Evolutionary conservation across 1,140 invertebrate species (phyloP), one percentile per base, ranked within the genome.

Genomic region (Drosophila setifemur): DNA sequence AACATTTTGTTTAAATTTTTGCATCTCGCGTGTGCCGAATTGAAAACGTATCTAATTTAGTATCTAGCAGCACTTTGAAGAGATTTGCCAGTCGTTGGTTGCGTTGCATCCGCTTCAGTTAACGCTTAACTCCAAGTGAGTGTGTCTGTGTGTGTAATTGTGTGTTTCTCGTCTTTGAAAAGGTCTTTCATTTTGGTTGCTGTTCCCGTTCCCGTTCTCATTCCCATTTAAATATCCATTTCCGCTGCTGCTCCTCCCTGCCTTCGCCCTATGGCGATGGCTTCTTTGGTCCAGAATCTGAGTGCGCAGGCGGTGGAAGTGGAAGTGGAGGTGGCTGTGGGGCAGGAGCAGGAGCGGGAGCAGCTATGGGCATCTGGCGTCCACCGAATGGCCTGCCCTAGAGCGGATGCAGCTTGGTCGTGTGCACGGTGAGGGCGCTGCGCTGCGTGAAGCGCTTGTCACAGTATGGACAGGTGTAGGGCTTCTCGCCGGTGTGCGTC

Each of bases 361-460:
- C 44, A 31, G 52, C 69, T 68, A 76, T 73, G 58, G 31, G 44
- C 8, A 71, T 43, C 29, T 52, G 42, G 61, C 83, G 73, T 48
- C 83, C 82, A 49, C 83, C 77, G 58, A 40, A 68, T 47, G 88
- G 88, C 78, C 87, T 82, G 72, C 77, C 88, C 88, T 90, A 90
- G 85, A 90, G 88, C 50, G 88, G 88, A 83, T 90, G 88, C 68
- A 90, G 72, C 78, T 90, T 90, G 25, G 88, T 90, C 29, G 88
- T 90, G 55, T 90, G 88, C 66, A 90, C 88, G 35, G 88, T 90
- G 11, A 90, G 68, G 14, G 88, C 88, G 49, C 88, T 90, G 42
- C 88, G 88, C 63, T 90, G 88, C 47, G 88, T 90, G 49, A 90
- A 90, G 54, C 88, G 88, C 60, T 90, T 90, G 44, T 90, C 88